A percentile compares a stretch with the other conserved stretches of the same genome.
phyloP scores from a whole-genome alignment of 2,113 vertebrate genomes.

The Micronisus gabar region DNA sequence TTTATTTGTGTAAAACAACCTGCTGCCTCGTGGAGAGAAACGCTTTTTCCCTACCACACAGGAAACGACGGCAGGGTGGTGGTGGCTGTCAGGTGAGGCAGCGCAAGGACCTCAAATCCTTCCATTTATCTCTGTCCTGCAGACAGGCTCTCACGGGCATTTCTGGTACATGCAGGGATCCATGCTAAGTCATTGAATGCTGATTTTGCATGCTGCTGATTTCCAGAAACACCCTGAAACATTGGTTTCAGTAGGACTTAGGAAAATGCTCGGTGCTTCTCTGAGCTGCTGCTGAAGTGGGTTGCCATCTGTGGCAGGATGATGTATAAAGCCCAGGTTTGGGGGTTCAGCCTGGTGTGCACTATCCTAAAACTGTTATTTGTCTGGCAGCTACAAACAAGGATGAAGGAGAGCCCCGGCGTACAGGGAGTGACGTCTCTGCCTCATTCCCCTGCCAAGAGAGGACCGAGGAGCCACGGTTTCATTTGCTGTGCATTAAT shows the following conservation, averaged over 20 bases:
- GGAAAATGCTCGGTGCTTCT: not conserved
- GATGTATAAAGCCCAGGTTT: not conserved
- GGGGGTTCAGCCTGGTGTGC: not conserved
- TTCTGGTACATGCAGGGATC: fast-evolving
- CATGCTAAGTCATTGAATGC: fast-evolving
- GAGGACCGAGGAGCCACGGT: fast-evolving
- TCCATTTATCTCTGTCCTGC: not conserved
- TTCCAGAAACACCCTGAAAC: not conserved
- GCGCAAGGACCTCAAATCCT: not conserved
- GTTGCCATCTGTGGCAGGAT: not conserved
- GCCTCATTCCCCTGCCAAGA: not conserved
- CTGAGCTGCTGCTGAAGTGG: not conserved
- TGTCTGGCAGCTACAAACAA: not conserved
- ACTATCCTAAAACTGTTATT: not conserved
- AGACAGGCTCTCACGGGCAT: fast-evolving
- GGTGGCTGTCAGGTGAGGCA: not conserved
- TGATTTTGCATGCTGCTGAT: not conserved
- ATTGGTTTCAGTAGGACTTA: not conserved
- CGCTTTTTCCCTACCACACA: fast-evolving
- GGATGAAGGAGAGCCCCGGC: not conserved
- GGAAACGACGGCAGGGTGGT: no score
- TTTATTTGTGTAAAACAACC: not conserved
- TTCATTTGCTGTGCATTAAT: not conserved
- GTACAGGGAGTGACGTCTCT: fast-evolving
- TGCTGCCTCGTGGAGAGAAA: fast-evolving